These are phyloP conservation scores for Atherinomorus stipes DNA, from an alignment of 2,113 vertebrate species.

Conservation along the genomic window DNA sequence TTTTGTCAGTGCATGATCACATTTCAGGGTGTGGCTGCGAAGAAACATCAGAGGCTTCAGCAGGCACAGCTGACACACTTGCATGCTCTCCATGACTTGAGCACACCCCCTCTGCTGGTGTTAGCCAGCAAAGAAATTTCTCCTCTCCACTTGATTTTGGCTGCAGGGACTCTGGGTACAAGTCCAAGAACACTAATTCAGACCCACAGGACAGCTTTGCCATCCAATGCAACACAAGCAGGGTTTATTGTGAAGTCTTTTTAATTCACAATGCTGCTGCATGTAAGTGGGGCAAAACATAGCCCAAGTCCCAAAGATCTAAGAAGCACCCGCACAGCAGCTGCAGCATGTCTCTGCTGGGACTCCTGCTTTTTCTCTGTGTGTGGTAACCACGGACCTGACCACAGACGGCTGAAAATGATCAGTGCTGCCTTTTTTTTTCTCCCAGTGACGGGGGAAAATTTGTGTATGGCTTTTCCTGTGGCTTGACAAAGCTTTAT, in stretches of 20 bases:
- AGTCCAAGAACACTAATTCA: slow-evolving; percentile 69
- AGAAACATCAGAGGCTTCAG: slow-evolving; percentile 32
- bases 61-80: slow-evolving; percentile 24
- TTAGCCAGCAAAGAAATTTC: slow-evolving; percentile 51
- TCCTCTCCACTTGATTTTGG: slow-evolving; percentile 31
- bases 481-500: slow-evolving; percentile 11
- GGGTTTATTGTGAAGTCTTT: slow-evolving; percentile 63
- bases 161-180: slow-evolving; percentile 60
- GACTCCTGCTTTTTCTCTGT: slow-evolving; percentile 36
- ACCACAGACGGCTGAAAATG: slow-evolving; percentile 47
- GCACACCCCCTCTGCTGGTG: slow-evolving; percentile 78
- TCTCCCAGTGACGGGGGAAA: neutral
- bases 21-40: slow-evolving; percentile 66
- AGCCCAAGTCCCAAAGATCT: slow-evolving; percentile 72
- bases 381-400: slow-evolving; percentile 45
- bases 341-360: slow-evolving; percentile 60
- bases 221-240: slow-evolving; percentile 51
- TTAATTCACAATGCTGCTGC: slow-evolving; percentile 66
- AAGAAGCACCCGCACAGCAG: slow-evolving; percentile 57
- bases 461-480: slow-evolving; percentile 6
- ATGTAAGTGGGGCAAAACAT: slow-evolving; percentile 78
- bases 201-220: slow-evolving; percentile 67
- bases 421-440: slow-evolving; percentile 31
- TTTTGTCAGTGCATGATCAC: slow-evolving; percentile 7
- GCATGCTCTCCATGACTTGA: slow-evolving; percentile 57